These are phyloP conservation scores for Lophius americanus DNA, from an alignment of 2,797 vertebrate species.

Conservation along the genomic window DNA sequence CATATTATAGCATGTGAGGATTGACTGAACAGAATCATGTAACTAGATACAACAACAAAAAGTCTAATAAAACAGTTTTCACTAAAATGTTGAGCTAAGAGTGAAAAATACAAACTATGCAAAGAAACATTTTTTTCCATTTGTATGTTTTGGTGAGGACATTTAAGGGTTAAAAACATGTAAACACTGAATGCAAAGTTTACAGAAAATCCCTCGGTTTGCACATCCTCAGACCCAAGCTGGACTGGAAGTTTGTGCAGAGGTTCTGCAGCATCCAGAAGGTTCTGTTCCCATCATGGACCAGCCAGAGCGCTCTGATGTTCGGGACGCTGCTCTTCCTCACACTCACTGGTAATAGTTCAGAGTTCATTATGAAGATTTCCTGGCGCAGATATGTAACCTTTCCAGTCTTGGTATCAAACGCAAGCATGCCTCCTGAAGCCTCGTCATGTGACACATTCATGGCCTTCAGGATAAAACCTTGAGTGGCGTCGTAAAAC, in stretches of 20 bases:
- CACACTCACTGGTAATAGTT: slow-evolving; percentile 85
- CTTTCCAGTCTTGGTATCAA: neutral
- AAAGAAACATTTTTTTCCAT: no score
- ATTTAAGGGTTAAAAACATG: no score
- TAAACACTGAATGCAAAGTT: neutral
- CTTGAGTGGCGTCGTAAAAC: neutral
- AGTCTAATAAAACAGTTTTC: no score
- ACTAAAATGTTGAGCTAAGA: no score
- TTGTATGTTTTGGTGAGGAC: no score
- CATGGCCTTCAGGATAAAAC: neutral
- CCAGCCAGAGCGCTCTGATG: slow-evolving; percentile 87
- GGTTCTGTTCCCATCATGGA: slow-evolving; percentile 89
- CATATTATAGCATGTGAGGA: no score
- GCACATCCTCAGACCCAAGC: slow-evolving; percentile 64
- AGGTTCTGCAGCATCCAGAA: slow-evolving; percentile 87
- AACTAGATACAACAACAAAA: no score
- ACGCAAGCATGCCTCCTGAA: neutral
- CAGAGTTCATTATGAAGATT: no score
- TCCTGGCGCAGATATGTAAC: no score
- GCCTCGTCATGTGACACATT: neutral
- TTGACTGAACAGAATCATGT: no score
- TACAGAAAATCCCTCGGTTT: neutral
- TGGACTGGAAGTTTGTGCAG: slow-evolving; percentile 88
- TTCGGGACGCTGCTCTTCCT: slow-evolving; percentile 89
- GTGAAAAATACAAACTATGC: no score